Evolutionary conservation across 1,140 invertebrate genomes (phyloP).

Genomic region (Drosophila seguyi): DNA sequence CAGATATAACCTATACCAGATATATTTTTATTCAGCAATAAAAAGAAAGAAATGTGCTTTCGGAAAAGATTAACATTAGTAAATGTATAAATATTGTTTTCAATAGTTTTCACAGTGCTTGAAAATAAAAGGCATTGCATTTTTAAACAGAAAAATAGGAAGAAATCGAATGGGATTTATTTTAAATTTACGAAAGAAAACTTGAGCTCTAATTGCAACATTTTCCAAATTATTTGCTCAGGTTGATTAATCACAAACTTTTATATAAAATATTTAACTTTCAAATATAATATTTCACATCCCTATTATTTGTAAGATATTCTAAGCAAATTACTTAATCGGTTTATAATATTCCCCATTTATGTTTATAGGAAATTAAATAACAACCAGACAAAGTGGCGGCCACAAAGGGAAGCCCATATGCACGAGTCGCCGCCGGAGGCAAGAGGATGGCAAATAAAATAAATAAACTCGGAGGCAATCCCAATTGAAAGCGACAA

Average conservation of each 20-base stretch:
- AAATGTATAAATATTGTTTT: background rate
- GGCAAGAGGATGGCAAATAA: constrained; percentile 49
- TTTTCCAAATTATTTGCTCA: background rate
- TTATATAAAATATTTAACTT: background rate
- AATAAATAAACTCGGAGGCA: constrained; percentile 69
- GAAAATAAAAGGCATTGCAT: background rate
- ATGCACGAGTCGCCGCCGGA: background rate
- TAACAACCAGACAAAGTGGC: constrained; percentile 27
- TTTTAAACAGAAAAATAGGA: background rate
- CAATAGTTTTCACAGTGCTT: background rate
- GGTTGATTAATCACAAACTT: background rate
- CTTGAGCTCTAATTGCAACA: too few species aligned
- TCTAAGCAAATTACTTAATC: constrained; percentile 35
- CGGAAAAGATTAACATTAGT: too few species aligned
- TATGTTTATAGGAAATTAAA: constrained; percentile 43
- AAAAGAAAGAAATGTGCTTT: too few species aligned
- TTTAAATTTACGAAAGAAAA: too few species aligned
- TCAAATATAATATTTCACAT: background rate
- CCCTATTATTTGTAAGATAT: background rate
- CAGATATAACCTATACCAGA: background rate
- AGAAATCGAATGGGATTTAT: background rate
- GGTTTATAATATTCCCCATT: constrained; percentile 9
- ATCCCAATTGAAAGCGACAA: constrained; percentile 71
- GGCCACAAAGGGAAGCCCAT: constrained; percentile 16
- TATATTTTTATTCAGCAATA: background rate